phyloP scores from a whole-genome alignment of 2,113 vertebrate species.

The Pluvianellus socialis region DNA sequence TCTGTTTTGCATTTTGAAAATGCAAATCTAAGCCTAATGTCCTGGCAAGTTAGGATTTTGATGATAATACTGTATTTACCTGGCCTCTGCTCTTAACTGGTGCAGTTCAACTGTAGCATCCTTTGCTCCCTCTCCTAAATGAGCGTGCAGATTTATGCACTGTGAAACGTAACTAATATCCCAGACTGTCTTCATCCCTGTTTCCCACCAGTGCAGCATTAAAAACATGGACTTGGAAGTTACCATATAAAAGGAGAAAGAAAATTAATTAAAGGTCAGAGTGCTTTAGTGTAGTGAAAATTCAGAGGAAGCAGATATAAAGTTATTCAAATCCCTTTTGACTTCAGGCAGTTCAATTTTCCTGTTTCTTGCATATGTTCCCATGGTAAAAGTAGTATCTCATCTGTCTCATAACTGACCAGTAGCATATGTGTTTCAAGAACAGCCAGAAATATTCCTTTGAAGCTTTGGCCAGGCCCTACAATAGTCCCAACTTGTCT shows the following conservation, averaged over 20 bases:
- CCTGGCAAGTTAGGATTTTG: background rate
- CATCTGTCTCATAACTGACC: conserved; percentile 44
- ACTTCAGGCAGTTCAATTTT: conserved; percentile 38
- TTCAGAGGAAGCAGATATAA: conserved; percentile 26
- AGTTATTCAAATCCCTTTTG: conserved; percentile 46
- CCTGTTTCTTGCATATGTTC: conserved; percentile 5
- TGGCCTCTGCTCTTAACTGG: background rate
- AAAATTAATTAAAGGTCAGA: conserved; percentile 45
- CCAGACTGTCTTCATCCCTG: background rate
- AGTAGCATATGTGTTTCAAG: conserved; percentile 25
- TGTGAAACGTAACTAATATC: background rate
- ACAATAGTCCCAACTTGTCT: conserved; percentile 27
- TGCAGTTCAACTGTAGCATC: background rate
- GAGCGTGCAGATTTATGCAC: background rate
- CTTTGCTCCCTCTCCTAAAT: background rate
- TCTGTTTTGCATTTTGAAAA: background rate
- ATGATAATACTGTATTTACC: background rate
- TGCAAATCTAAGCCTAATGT: background rate
- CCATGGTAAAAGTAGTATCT: conserved; percentile 39
- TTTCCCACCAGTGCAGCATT: background rate
- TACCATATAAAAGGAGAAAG: conserved; percentile 29
- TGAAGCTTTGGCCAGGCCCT: conserved; percentile 54
- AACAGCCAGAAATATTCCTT: conserved; percentile 50
- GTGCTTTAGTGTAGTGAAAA: conserved; percentile 13
- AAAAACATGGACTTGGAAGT: conserved; percentile 2